Evolutionary conservation across 2,888 invertebrate species (phyloP).

Genomic region (Lasioglossum figueresi): DNA sequence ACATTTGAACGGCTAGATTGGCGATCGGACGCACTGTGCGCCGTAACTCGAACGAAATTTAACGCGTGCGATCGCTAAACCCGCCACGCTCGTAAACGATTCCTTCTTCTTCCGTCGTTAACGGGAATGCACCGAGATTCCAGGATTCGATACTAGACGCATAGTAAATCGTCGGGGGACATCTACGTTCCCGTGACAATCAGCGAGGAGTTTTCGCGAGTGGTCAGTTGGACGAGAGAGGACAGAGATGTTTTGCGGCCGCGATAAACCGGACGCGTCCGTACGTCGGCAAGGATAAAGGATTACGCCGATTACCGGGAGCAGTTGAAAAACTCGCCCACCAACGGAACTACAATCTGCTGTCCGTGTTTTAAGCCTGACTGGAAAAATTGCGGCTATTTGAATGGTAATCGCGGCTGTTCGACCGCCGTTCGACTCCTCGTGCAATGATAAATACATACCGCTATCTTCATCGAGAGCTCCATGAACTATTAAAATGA

Average conservation of each 20-base stretch:
- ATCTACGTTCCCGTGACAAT: constrained; percentile 53
- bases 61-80: constrained; percentile 15
- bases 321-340: constrained; percentile 45
- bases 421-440: constrained; percentile 42
- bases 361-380: constrained; percentile 47
- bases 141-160: not conserved
- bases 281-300: constrained; percentile 63
- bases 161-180: not conserved
- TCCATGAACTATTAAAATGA: constrained; percentile 28
- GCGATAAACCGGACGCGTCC: constrained; percentile 61
- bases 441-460: constrained; percentile 14
- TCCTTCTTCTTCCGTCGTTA: not conserved
- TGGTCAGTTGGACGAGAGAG: constrained; percentile 35
- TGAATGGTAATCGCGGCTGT: constrained; percentile 54
- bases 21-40: not conserved
- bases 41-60: constrained; percentile 9
- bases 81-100: constrained; percentile 2
- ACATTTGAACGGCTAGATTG: too few relatives aligned
- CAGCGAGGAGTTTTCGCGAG: constrained; percentile 36
- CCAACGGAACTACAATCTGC: constrained; percentile 58
- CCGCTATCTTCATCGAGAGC: constrained; percentile 34
- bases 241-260: constrained; percentile 25
- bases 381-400: constrained; percentile 50
- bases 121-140: not conserved
- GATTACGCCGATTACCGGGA: constrained; percentile 65